Conservation (phyloP, 2,113 vertebrate species). For the Motacilla alba region DNA sequence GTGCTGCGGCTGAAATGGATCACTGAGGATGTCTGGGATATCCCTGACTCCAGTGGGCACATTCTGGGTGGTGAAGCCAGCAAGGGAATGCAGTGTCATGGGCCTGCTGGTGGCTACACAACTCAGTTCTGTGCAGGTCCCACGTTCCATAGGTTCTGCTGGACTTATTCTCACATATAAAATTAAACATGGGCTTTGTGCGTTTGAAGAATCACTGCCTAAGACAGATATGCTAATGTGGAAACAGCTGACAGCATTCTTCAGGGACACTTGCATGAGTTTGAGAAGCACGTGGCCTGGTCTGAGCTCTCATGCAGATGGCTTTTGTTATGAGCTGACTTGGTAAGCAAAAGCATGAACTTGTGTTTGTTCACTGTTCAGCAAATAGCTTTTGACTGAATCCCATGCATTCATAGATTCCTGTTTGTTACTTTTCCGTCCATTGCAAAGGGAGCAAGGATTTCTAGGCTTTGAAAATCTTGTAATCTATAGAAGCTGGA, state of each 20-base stretch:
- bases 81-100: neutral
- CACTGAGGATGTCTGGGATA: fast-evolving
- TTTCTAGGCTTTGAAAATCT: neutral
- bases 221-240: neutral
- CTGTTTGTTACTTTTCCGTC: neutral
- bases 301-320: neutral
- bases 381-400: neutral
- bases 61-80: neutral
- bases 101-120: neutral
- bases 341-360: neutral
- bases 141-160: neutral
- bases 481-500: neutral
- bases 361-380: neutral
- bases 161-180: neutral
- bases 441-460: neutral
- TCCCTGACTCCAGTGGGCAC: neutral
- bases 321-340: neutral
- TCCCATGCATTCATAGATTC: neutral
- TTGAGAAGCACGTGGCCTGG: neutral
- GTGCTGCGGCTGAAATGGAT: neutral
- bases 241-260: neutral
- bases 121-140: neutral
- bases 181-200: neutral
- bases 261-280: neutral
- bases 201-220: neutral